Conservation (phyloP, 2,888 invertebrate genomes). For the Saturnia japonica region DNA sequence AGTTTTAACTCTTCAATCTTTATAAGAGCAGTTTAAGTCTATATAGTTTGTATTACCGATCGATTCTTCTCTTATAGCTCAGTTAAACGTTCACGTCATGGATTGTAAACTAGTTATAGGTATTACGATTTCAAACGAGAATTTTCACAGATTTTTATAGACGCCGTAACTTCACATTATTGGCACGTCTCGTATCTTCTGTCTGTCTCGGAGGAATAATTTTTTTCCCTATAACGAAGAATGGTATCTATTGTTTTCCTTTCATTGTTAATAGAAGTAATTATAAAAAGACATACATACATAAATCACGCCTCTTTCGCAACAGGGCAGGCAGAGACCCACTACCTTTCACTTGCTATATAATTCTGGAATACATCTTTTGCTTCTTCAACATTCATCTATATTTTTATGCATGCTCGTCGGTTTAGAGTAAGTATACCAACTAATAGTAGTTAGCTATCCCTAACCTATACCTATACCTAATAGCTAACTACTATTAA, state of each 20-base stretch:
- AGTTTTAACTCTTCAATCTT: background rate
- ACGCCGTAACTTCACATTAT: slow-evolving; percentile 39
- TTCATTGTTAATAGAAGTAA: background rate
- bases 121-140: slow-evolving; percentile 40
- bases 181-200: slow-evolving; percentile 7
- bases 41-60: slow-evolving; percentile 28
- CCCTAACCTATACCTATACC: too few species aligned
- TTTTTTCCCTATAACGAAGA: background rate
- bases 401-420: too few species aligned
- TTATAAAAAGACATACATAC: too few species aligned
- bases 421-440: too few species aligned
- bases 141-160: slow-evolving; percentile 61
- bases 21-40: slow-evolving; percentile 18
- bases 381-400: too few species aligned
- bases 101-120: slow-evolving; percentile 57
- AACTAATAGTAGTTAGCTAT: too few species aligned
- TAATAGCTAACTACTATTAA: too few species aligned
- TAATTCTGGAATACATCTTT: too few species aligned
- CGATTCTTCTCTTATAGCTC: slow-evolving; percentile 42
- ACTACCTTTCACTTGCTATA: too few species aligned
- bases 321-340: too few species aligned
- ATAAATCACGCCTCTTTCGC: too few species aligned
- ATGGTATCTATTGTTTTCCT: background rate
- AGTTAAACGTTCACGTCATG: slow-evolving; percentile 43
- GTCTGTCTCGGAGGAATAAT: background rate